Base-by-base conservation (phyloP, 2,797 vertebrate species). In the Eleutherodactylus coqui region DNA sequence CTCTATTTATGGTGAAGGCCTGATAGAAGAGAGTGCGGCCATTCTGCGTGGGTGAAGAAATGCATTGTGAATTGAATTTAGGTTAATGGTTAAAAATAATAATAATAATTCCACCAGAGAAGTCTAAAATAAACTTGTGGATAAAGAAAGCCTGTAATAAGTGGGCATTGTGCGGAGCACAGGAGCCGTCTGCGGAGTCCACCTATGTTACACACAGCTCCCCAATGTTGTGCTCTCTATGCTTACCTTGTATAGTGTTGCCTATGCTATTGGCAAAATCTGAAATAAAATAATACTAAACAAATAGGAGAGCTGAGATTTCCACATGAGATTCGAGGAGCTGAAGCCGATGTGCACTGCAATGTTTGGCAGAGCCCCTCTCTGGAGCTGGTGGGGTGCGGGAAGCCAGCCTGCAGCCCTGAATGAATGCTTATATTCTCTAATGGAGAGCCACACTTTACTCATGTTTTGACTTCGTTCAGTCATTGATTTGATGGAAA, bases 251-350 rank as follows among this genome's bases (percentile, higher is more conserved):
- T 87, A 73, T 87, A 80, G 76, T 51, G 82, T 87, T 87, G 67
- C 86, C 55, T 75, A 32, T 62, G 78, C 76, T 67, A 75, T 78
- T 87, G 86, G 86, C 86, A 87, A 79, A 87, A 78, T 64, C 82
- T 87, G 45, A 84, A 87, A 87, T 87, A 84, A 84, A 87, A 84
- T 87, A 87, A 87, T 87, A 87, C 77, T 87, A 84, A 87, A 80
- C 76, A 87, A 87, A 87, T 84, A 87, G 32, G n/a, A 75, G 82
- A 84, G 82, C 69, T 32, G 82, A 87, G 86, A 87, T 87, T 87
- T 87, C 82, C 82, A 87, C 86, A 80, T 75, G 82, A 87, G 86
- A 87, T 87, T 87, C 47, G 76, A 69, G 69, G 82, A 87, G 55
- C 76, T 75, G 86, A 87, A 84, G 69, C 79, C 27, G 81, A 67